These are phyloP conservation scores for Lamproptera curius DNA, from an alignment of 2,888 invertebrate genomes.

Conservation along the genomic window DNA sequence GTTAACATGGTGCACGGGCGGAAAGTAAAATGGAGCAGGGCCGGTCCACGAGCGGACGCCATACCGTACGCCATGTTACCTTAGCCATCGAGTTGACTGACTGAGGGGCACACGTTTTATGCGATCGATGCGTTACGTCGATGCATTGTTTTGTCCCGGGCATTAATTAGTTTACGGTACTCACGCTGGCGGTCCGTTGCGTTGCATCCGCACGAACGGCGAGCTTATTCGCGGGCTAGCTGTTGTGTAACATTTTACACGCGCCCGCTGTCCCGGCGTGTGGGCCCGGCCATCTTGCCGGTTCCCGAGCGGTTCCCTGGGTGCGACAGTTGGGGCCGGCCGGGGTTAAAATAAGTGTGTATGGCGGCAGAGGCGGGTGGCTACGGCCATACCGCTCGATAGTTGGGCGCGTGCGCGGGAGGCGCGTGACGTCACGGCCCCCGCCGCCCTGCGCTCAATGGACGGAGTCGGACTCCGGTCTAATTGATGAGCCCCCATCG, in stretches of 20 bases:
- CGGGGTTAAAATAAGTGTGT: constrained; percentile 68
- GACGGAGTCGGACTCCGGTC: constrained; percentile 32
- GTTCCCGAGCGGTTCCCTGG: constrained; percentile 33
- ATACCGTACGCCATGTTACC: constrained; percentile 14
- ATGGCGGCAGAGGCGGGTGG: constrained; percentile 63
- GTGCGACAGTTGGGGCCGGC: constrained; percentile 50
- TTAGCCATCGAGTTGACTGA: too few relatives aligned
- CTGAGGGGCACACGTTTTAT: neutral
- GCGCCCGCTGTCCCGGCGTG: constrained; percentile 23
- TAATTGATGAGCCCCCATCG: constrained; percentile 34
- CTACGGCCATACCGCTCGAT: constrained; percentile 74
- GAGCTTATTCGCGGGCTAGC: constrained; percentile 51
- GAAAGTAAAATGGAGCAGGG: neutral
- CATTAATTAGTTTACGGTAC: constrained; percentile 39
- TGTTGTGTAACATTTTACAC: constrained; percentile 73
- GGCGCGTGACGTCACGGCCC: constrained; percentile 59
- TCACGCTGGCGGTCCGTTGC: constrained; percentile 49
- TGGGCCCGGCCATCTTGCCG: too few relatives aligned
- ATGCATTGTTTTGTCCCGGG: constrained; percentile 21
- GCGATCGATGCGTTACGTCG: constrained; percentile 11
- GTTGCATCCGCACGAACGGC: constrained; percentile 60
- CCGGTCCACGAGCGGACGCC: too few relatives aligned
- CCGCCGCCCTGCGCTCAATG: constrained; percentile 54
- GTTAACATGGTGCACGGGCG: too few relatives aligned
- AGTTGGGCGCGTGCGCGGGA: constrained; percentile 68